These are phyloP conservation scores for Potamilus streckersoni DNA, from an alignment of 1,140 invertebrate genomes.

Conservation along the genomic window DNA sequence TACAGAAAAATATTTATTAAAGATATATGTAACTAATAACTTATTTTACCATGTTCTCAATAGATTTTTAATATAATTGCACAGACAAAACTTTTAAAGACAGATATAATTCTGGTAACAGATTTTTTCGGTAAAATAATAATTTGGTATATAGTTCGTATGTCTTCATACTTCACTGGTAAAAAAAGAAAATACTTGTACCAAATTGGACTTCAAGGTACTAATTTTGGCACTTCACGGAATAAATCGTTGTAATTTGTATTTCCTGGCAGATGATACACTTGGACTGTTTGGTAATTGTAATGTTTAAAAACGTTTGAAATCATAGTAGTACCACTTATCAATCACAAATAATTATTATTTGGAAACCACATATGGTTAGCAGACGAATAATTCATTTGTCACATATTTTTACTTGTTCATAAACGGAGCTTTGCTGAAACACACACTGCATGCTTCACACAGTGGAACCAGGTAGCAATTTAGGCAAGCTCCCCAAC, in stretches of 20 bases:
- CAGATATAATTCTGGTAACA: no score
- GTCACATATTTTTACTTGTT: not conserved
- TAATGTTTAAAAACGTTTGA: not conserved
- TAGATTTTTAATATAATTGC: no score
- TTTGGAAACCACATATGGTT: not conserved
- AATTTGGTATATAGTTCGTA: no score
- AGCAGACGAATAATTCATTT: not conserved
- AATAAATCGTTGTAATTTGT: not conserved
- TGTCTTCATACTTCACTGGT: no score
- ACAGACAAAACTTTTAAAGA: no score
- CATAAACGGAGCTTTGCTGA: not conserved
- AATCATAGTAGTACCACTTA: not conserved
- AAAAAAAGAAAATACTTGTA: no score
- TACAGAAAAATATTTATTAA: no score
- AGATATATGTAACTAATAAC: no score
- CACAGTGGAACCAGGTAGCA: slow-evolving; percentile 60
- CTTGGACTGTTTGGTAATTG: not conserved
- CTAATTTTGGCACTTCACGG: no score
- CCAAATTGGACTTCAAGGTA: no score
- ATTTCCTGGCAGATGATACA: not conserved
- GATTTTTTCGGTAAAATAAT: no score
- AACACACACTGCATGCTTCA: slow-evolving; percentile 3
- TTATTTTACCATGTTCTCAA: no score
- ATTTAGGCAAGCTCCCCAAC: slow-evolving; percentile 74
- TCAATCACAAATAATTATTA: not conserved